Percentiles rank a stretch among this genome's conserved stretches.
phyloP scores from a whole-genome alignment of 1,140 invertebrate genomes.

The Procambarus clarkii region DNA sequence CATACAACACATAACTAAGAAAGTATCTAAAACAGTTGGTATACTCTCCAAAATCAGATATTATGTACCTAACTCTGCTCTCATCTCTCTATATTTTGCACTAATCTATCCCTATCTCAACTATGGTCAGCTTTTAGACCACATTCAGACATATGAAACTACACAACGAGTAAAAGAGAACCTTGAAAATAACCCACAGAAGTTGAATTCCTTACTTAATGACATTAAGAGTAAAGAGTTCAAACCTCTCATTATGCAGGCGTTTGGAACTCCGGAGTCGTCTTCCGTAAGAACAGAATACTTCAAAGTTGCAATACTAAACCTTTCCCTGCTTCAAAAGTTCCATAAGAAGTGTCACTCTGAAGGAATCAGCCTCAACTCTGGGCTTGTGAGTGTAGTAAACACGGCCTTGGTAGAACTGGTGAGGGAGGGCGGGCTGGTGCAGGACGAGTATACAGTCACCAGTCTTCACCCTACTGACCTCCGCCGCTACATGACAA shows the following conservation, averaged over 20 bases:
- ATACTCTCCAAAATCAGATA: no score
- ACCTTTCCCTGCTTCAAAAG: not conserved
- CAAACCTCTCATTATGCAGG: not conserved
- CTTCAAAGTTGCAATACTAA: not conserved
- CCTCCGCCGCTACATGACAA: conserved; percentile 21
- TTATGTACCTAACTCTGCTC: no score
- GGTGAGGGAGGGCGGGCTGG: conserved; percentile 20
- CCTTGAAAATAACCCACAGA: conserved; percentile 10
- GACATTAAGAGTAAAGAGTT: not conserved
- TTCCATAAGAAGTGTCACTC: not conserved
- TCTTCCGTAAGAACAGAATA: not conserved
- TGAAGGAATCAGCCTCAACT: conserved; percentile 13
- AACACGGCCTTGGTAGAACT: conserved; percentile 40
- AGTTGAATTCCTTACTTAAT: not conserved
- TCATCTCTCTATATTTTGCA: no score
- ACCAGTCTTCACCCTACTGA: conserved; percentile 15
- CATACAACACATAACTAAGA: no score
- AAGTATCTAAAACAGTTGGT: no score
- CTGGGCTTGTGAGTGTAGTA: not conserved
- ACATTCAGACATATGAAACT: not conserved
- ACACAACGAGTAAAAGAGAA: not conserved
- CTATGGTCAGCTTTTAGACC: not conserved
- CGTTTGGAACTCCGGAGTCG: not conserved
- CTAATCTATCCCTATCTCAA: no score
- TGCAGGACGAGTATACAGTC: not conserved